Base-by-base conservation (phyloP, 1,140 invertebrate genomes). In the Drosophila subpulchrella region DNA sequence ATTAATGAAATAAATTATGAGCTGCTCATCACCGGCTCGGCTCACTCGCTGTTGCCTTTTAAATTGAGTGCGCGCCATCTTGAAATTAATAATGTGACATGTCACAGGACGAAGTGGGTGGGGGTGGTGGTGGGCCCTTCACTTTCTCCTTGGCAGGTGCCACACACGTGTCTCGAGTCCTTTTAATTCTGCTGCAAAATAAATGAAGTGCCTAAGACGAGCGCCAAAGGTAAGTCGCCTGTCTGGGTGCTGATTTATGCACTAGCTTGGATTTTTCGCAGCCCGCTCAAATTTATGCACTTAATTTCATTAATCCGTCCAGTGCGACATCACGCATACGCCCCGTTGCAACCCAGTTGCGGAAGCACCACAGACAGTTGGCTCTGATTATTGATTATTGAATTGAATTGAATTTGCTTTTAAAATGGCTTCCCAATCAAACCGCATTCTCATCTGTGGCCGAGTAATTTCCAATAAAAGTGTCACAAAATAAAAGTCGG, bases 1-100 rank as follows among this genome's bases (percentile, higher is more conserved):
- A 89, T 89, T 90, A 89, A 89, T 89, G 84, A 90, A 89, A 89
- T 89, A 89, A 89, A 89, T 89, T 89, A 89, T 89, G 84, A 89
- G 81, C 73, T 81, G 84, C 81, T 65, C 77, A 53, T 60, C 71
- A 56, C 46, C 71, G 54, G 58, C 57, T 60, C 73, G 54, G 58
- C 57, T 60, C 73, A 24, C 62, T 46, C 48, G 46, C 51, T 38
- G 51, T 38, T 42, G 61, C 53, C 80, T 88, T 86, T 88, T 71
- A 88, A 88, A 88, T 88, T 84, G 81, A 88, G 84, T 80, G 84
- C 55, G 77, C 81, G 85, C 81, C 84, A 90, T 89, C 81, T 89
- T 89, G 73, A 89, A 89, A 89, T 89, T 89, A 89, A 89, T 89
- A 89, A 84, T 74, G 84, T 80, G 84, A 72, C 75, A 56, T 60